Evolutionary conservation across 2,113 vertebrate species (phyloP), one percentile per base, ranked within the genome.

Genomic region (Thryonomys swinderianus): DNA sequence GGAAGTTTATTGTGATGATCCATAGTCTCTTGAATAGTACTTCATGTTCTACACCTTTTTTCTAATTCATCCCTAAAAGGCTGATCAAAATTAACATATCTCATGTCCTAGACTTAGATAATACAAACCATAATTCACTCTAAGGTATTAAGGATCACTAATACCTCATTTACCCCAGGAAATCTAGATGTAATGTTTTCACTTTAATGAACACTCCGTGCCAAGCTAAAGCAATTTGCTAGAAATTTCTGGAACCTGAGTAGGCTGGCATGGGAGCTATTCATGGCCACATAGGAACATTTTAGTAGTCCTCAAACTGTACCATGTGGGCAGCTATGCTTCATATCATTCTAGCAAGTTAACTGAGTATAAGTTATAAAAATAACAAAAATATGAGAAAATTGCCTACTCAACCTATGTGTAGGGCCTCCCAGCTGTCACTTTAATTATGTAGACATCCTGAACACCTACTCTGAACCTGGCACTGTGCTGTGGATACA

Each of bases 401-500:
- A 94, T 93, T 96, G 85, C 95, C 88, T 93, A 95, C 94, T 95
- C 96, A 96, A 57, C 86, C 90, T 90, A 85, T 97, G 88, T 95
- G 96, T 85, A 93, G 88, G 95, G 83, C 90, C 69, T 96, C 92
- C 85, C 88, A 95, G 88, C 90, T 96, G 90, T 95, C 95, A 95
- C 93, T 95, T 93, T 93, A 97, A 92, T 94, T 96, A 76, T 96
- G 94, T 73, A 96, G 85, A 85, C 74, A 97, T 94, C 95, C 92
- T 85, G 85, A 95, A 96, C 94, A 97, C 88, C 92, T 96, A 88
- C 94, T 96, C 88, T 88, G 96, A 96, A 92, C 73, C 37, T 92
- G 90, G 85, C 85, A 88, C 78, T 42, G 61, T 90, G 88, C 59
- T 85, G 74, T 79, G 87, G 59, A 92, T 90, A 69, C 78, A 96